Percentiles rank a stretch among this genome's conserved stretches.
These are phyloP conservation scores for Elachura formosa DNA, from an alignment of 2,113 vertebrate genomes.

Conservation along the genomic window DNA sequence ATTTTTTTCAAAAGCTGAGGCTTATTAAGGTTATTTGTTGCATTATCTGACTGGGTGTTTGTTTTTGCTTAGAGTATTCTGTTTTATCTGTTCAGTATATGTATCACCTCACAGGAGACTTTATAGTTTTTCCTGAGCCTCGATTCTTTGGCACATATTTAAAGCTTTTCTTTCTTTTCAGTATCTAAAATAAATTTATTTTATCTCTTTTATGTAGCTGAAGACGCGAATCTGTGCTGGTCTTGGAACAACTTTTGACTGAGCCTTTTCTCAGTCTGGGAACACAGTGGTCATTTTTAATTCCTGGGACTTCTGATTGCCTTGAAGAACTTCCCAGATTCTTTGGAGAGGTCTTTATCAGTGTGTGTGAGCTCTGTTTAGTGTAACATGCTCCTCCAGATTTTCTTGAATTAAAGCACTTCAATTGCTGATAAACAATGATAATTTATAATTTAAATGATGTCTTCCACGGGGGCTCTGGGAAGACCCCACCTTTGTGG, in stretches of 20 bases:
- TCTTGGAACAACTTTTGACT: background rate
- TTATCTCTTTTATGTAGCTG: background rate
- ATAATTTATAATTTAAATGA: too few relatives aligned
- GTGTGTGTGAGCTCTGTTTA: background rate
- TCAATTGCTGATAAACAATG: background rate
- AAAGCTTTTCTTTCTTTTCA: background rate
- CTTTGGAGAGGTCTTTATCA: background rate
- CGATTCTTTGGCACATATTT: background rate
- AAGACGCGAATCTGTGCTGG: background rate
- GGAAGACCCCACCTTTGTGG: background rate
- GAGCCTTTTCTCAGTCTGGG: background rate
- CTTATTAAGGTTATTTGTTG: background rate
- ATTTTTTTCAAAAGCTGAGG: background rate
- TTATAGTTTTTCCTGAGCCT: background rate
- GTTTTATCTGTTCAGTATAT: background rate
- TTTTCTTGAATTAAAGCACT: background rate
- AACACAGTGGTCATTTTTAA: background rate
- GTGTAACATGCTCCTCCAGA: background rate
- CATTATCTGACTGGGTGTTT: background rate
- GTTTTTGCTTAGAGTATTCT: background rate
- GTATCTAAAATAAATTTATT: background rate
- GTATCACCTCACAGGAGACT: background rate
- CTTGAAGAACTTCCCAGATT: background rate
- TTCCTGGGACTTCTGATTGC: background rate
- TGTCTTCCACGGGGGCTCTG: too few relatives aligned